Evolutionary conservation across 2,113 vertebrate genomes (phyloP).

Genomic region (Bostrychus sinensis): DNA sequence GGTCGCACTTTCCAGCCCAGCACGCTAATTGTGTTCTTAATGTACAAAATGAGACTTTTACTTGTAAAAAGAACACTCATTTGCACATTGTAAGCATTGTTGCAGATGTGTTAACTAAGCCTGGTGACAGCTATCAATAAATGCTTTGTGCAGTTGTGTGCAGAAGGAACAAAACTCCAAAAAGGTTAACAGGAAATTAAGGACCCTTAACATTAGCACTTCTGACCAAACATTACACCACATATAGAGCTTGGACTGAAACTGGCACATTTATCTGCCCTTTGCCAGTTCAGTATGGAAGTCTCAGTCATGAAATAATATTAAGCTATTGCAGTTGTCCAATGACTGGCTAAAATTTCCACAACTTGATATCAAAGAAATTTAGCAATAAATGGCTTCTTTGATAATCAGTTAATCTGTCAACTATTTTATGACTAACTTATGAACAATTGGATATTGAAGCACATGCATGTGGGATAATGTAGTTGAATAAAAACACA

Average conservation of each 20-base stretch:
- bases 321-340: no score
- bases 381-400: no score
- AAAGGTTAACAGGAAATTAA: conserved; percentile 2
- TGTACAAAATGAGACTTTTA: conserved; percentile 83
- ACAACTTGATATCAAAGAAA: no score
- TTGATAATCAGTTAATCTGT: no score
- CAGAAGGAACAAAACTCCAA: neutral
- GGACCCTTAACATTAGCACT: neutral
- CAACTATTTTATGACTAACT: no score
- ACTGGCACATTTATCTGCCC: neutral
- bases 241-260: neutral
- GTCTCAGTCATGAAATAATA: no score
- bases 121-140: conserved; percentile 26
- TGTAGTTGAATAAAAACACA: no score
- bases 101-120: conserved; percentile 86
- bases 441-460: no score
- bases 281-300: no score
- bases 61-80: conserved; percentile 87
- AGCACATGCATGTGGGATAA: no score
- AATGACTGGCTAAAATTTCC: no score
- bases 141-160: conserved; percentile 11
- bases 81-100: conserved; percentile 90
- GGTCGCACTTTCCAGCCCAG: conserved; percentile 83
- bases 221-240: neutral
- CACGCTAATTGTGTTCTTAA: conserved; percentile 93